Evolutionary conservation across 2,888 invertebrate species (phyloP).

Genomic region (Callinectes sapidus): DNA sequence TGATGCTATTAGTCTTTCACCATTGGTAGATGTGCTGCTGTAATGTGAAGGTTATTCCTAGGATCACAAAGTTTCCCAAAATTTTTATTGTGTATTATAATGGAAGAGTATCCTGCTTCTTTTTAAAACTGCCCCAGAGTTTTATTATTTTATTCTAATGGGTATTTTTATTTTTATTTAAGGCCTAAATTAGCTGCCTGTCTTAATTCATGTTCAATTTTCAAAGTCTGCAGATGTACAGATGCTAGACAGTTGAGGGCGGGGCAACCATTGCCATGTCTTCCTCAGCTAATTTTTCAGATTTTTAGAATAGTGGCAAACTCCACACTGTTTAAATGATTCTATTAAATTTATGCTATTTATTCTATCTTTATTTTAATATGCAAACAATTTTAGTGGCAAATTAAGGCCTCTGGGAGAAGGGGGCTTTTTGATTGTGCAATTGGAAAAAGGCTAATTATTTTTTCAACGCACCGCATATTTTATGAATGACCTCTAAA

Average conservation of each 20-base stretch:
- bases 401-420: neutral
- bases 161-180: neutral
- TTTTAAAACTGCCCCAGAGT: neutral
- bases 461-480: neutral
- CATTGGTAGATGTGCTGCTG: neutral
- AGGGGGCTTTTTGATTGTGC: neutral
- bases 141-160: neutral
- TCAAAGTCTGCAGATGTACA: neutral
- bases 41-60: neutral
- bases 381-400: neutral
- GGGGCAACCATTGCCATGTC: neutral
- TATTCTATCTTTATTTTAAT: neutral
- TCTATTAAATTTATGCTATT: neutral
- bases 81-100: neutral
- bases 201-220: neutral
- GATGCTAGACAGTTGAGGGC: neutral
- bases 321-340: neutral
- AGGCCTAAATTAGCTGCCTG: neutral
- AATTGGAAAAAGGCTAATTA: neutral
- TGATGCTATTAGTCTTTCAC: slow-evolving; percentile 6
- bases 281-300: neutral
- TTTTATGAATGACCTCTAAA: slow-evolving; percentile 22
- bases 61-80: neutral
- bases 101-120: neutral
- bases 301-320: neutral